A percentile compares a stretch with the other conserved stretches of the same genome.
Evolutionary conservation across 2,888 invertebrate genomes (phyloP).

Genomic region (Drosophila fungiperda): DNA sequence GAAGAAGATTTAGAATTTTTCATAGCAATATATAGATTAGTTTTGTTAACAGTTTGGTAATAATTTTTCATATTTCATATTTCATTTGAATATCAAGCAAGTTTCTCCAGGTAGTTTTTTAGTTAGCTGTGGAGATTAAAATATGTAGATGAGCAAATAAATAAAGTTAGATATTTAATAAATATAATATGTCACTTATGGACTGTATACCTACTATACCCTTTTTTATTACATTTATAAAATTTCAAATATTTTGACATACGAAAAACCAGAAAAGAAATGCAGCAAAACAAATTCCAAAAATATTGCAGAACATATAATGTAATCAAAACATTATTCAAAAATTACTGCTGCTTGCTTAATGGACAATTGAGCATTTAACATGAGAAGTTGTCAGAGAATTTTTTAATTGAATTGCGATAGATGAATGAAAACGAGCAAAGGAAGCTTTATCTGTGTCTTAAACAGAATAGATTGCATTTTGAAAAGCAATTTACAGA

Average conservation of each 20-base stretch:
- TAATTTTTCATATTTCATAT: no score
- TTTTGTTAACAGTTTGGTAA: not conserved
- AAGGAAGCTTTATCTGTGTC: not conserved
- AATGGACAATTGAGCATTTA: slow-evolving; percentile 33
- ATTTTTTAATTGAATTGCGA: slow-evolving; percentile 16
- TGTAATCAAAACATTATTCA: slow-evolving; percentile 31
- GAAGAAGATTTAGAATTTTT: not conserved
- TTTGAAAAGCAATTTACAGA: not conserved
- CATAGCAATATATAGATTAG: not conserved
- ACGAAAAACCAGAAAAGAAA: slow-evolving; percentile 6
- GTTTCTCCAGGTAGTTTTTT: not conserved
- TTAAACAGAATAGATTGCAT: not conserved
- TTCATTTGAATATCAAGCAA: not conserved
- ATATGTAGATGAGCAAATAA: not conserved
- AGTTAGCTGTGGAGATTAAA: not conserved
- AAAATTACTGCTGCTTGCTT: slow-evolving; percentile 22
- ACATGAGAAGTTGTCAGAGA: slow-evolving; percentile 24
- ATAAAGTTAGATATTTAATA: not conserved
- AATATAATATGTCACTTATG: not conserved
- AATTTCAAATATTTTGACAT: slow-evolving; percentile 1
- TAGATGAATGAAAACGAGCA: not conserved
- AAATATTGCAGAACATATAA: slow-evolving; percentile 38
- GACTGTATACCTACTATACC: not conserved
- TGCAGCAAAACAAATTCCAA: not conserved
- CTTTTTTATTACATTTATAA: not conserved